Percentiles rank a stretch among this genome's conserved stretches.
Conservation (phyloP, 2,113 vertebrate genomes). For the Galemys pyrenaicus region DNA sequence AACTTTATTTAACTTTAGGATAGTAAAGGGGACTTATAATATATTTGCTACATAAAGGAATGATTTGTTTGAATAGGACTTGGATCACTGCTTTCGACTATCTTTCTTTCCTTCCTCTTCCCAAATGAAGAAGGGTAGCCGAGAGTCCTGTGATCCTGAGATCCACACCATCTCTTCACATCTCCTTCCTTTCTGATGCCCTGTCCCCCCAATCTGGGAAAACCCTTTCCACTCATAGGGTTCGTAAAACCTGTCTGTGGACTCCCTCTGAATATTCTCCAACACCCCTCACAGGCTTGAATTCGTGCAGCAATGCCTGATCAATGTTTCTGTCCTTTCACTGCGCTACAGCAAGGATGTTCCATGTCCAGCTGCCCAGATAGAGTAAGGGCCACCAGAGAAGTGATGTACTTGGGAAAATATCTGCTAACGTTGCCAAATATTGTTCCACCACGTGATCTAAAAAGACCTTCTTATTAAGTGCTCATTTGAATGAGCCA, state of each 20-base stretch:
- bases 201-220: neutral
- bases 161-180: neutral
- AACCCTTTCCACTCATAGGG: neutral
- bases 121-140: neutral
- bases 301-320: neutral
- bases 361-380: neutral
- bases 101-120: neutral
- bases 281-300: neutral
- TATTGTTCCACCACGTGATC: neutral
- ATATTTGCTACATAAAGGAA: constrained; percentile 60
- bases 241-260: neutral
- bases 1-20: constrained; percentile 54
- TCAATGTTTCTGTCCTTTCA: neutral
- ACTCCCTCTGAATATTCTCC: neutral
- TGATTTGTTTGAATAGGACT: constrained; percentile 31
- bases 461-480: neutral
- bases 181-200: neutral
- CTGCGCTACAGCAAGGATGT: neutral
- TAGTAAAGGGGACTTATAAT: constrained; percentile 56
- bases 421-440: neutral
- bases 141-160: neutral
- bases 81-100: neutral
- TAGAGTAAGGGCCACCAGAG: neutral
- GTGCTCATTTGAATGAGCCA: neutral
- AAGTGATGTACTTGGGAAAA: neutral